Conservation (phyloP, 2,888 invertebrate genomes). For the Oscheius onirici region DNA sequence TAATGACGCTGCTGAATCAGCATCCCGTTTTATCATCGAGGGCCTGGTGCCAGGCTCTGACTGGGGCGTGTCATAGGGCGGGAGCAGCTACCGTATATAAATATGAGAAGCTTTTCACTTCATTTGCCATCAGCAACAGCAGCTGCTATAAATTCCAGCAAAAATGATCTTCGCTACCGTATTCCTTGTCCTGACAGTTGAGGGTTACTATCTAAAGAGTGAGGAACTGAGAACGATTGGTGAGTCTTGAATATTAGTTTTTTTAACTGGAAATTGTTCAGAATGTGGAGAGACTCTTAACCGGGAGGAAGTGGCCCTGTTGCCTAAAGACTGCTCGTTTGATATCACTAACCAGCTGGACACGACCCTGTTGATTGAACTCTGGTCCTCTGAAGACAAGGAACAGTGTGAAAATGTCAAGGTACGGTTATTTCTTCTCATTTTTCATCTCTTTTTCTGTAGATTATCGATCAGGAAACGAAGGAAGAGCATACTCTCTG, state of each 20-base stretch:
- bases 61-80: not conserved
- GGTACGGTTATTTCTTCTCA: not conserved
- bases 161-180: not conserved
- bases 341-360: not conserved
- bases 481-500: not conserved
- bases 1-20: too few species aligned
- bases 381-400: not conserved
- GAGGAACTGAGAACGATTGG: constrained; percentile 5
- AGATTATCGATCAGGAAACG: not conserved
- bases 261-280: not conserved
- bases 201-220: not conserved
- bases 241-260: not conserved
- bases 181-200: not conserved
- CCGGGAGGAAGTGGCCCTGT: not conserved
- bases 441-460: too few species aligned
- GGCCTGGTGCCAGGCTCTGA: too few species aligned
- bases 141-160: not conserved
- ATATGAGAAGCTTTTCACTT: not conserved
- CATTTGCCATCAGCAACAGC: not conserved
- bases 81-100: constrained; percentile 1
- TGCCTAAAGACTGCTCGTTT: not conserved
- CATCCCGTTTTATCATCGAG: too few species aligned
- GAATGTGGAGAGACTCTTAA: not conserved
- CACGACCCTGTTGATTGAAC: not conserved
- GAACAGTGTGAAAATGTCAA: constrained; percentile 1